Base-by-base conservation (phyloP, 2,888 invertebrate genomes). In the Ophonus ardosiacus region DNA sequence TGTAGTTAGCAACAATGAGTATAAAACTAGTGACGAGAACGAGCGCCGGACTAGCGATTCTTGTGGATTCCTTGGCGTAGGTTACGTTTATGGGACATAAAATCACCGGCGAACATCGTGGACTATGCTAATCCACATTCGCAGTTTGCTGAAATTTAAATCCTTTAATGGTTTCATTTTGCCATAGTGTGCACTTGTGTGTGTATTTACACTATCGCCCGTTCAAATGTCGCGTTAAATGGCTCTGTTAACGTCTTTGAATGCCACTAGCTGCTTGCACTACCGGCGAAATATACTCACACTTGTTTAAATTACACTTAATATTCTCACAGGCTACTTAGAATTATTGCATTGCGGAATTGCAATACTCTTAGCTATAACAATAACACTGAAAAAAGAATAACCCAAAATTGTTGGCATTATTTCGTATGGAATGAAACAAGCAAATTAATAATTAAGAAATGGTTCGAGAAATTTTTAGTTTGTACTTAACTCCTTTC, bases 101-200 rank as follows among this genome's bases (percentile, higher is more conserved):
- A 84, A 84, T 84, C 78, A 68, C 51, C 40, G 61, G 40, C 65
- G 63, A 63, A 65, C 78, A 56, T 21, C 40, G 84, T 65, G 51
- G 65, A 84, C 40, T 85, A 85, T 85, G 80, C 76, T 85, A 85
- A 85, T 85, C 80, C 85, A 68, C 80, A 84, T 51, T 79, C 76
- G 85, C 80, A 80, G 68, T 85, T 85, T 80, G 80, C 80, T 85
- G 71, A 85, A 85, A 85, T 85, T 85, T 85, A 85, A 85, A 85
- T 85, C 85, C 85, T 85, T 79, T 85, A 85, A 85, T 85, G 71
- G 80, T 85, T 85, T 85, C 85, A 85, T 85, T 85, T 80, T 76
- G 79, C 76, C 61, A 78, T 76, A 51, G 76, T 38, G 57, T 83
- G 61, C 74, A 74, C 74, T 59, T 83, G 56, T 65, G 61, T 68